Base-by-base conservation (phyloP, 92 coral and sea anemone genomes). In the Siderastrea radians region DNA sequence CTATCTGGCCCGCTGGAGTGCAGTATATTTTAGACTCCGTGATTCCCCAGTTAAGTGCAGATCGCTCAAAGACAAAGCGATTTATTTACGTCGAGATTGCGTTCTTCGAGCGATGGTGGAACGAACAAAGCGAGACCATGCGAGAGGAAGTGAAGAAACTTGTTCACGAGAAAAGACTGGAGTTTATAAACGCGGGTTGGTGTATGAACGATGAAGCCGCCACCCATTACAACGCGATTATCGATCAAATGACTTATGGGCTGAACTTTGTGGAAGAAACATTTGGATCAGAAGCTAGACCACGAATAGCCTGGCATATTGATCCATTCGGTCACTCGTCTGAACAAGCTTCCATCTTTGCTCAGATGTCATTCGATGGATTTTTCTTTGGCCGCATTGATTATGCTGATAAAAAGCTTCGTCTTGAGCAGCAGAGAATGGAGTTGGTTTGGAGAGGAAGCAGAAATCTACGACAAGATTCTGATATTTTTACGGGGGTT, bases 151-250 rank as follows among this genome's bases (percentile, higher is more conserved):
- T 94, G 17, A 94, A 87, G 76, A 91, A 90, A 38, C 92, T 94
- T 14, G 95, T 94, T 13, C 53, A 57, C 3, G 77, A 72, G 14
- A 85, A 91, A 49, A 89, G 77, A 49, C 43, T 94, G 69, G 95
- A 94, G 79, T 94, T 94, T 61, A 92, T 92, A 54, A 94, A 94
- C 83, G 97, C 95, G 50, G 97, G 97, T n/a, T 94, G 97, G 97
- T 89, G 95, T 67, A 94, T 94, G 97, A 94, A 94, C 62, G 97
- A 94, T 68, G 97, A 94, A 71, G 97, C 95, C 14, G 77, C 83
- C 50, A 94, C 97, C 19, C 97, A 94, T 80, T 94, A 94, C 81
- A 94, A 94, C 67, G 97, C 95, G 6, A 94, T 94, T 89, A 92
- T 94, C 49, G 97, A 94, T 89, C 97, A 94, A 66, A 94, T 94